Conservation (phyloP, 1,140 invertebrate species). For the Antheraea mylitta region DNA sequence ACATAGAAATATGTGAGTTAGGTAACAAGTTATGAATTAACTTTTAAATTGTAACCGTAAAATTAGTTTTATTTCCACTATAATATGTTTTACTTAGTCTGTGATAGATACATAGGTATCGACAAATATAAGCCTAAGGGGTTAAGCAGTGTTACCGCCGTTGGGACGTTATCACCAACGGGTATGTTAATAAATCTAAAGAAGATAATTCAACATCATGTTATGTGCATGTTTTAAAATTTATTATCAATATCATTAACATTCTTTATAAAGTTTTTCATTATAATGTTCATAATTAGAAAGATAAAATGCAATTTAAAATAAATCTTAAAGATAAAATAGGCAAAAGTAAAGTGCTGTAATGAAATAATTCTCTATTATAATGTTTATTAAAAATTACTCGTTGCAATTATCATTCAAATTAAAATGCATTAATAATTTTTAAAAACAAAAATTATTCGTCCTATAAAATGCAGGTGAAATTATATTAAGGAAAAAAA, state of each 20-base stretch:
- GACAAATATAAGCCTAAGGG: conserved; percentile 42
- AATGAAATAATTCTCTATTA: conserved; percentile 35
- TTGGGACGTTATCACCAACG: conserved; percentile 56
- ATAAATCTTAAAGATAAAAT: conserved; percentile 50
- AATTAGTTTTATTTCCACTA: conserved; percentile 33
- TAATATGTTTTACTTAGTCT: conserved; percentile 17
- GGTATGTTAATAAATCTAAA: conserved; percentile 63
- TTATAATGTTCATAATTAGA: conserved; percentile 37
- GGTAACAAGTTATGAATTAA: conserved; percentile 4
- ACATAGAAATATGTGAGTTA: conserved; percentile 11
- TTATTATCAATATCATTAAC: not conserved
- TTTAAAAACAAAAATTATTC: conserved; percentile 33
- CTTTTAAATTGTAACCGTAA: conserved; percentile 21
- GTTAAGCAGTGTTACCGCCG: conserved; percentile 71
- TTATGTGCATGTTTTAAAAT: conserved; percentile 60
- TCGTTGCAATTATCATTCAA: conserved; percentile 52
- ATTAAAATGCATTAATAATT: conserved; percentile 55
- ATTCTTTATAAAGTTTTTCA: not conserved
- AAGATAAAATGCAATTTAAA: conserved; percentile 57
- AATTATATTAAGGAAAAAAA: conserved; percentile 44
- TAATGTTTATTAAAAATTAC: conserved; percentile 21
- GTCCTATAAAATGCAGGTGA: conserved; percentile 41
- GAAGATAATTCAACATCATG: conserved; percentile 45
- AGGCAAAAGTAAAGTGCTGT: conserved; percentile 64
- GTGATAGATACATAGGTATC: conserved; percentile 20